phyloP scores from a whole-genome alignment of 1,140 invertebrate genomes.

The Bombus waltoni region DNA sequence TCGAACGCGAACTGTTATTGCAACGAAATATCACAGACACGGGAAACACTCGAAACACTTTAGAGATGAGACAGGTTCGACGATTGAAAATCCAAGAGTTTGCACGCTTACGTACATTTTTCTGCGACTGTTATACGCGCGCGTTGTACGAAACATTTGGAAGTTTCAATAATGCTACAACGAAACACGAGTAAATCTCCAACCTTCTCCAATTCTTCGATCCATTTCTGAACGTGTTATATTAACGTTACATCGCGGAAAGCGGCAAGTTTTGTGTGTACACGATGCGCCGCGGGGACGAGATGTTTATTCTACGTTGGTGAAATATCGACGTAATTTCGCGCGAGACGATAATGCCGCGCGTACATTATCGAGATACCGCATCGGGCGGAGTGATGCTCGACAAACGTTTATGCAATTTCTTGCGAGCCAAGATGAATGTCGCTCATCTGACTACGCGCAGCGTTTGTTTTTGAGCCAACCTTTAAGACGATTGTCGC shows the following conservation, averaged over 20 bases:
- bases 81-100: no score
- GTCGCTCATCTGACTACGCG: neutral
- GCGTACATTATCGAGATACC: constrained; percentile 29
- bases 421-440: neutral
- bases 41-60: no score
- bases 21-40: no score
- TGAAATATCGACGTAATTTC: constrained; percentile 48
- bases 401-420: constrained; percentile 29
- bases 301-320: constrained; percentile 27
- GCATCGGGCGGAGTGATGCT: neutral
- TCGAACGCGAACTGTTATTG: no score
- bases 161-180: no score
- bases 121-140: no score
- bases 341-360: constrained; percentile 26
- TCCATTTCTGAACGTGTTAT: neutral
- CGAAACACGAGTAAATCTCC: no score
- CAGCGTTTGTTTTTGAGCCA: neutral
- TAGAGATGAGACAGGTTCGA: no score
- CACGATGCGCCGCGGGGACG: neutral
- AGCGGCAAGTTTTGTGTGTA: constrained; percentile 10
- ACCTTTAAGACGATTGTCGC: neutral
- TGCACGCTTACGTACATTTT: no score
- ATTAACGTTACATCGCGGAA: constrained; percentile 13
- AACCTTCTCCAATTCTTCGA: neutral
- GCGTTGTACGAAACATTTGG: no score